A percentile compares a stretch with the other conserved stretches of the same genome.
Conservation (phyloP, 2,113 vertebrate species). For the Ptyas mucosa region DNA sequence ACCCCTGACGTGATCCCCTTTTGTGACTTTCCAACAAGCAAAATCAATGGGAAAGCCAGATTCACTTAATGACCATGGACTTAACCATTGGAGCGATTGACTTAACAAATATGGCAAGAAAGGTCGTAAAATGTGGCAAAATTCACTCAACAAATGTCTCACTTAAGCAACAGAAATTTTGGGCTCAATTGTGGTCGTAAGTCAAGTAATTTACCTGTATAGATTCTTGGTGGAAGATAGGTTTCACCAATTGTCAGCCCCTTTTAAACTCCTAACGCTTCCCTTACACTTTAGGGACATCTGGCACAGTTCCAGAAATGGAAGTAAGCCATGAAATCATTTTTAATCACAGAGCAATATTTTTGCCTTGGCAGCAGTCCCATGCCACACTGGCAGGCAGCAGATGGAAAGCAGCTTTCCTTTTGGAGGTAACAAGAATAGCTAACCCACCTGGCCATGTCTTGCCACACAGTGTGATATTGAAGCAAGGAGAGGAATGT, state of each 20-base stretch:
- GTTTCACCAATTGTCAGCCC: neutral
- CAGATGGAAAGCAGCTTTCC: neutral
- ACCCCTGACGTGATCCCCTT: neutral
- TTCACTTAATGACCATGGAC: neutral
- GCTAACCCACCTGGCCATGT: neutral
- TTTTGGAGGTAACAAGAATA: neutral
- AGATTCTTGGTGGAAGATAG: neutral
- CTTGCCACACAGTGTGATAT: neutral
- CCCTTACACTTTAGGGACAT: rapidly evolving
- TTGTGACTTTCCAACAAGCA: neutral
- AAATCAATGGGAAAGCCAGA: neutral
- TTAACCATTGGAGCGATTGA: neutral
- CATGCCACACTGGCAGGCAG: neutral
- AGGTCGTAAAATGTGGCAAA: neutral
- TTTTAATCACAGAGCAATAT: neutral
- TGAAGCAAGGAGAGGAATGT: neutral
- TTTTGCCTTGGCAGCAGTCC: neutral
- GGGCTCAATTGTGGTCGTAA: neutral
- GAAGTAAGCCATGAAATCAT: neutral
- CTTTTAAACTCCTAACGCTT: neutral
- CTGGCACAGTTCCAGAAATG: neutral
- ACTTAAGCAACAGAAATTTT: neutral
- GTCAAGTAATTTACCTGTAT: neutral
- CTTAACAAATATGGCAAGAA: neutral
- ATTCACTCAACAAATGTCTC: neutral